Conservation (phyloP, 2,888 invertebrate species). For the Steinernema carpocapsae region DNA sequence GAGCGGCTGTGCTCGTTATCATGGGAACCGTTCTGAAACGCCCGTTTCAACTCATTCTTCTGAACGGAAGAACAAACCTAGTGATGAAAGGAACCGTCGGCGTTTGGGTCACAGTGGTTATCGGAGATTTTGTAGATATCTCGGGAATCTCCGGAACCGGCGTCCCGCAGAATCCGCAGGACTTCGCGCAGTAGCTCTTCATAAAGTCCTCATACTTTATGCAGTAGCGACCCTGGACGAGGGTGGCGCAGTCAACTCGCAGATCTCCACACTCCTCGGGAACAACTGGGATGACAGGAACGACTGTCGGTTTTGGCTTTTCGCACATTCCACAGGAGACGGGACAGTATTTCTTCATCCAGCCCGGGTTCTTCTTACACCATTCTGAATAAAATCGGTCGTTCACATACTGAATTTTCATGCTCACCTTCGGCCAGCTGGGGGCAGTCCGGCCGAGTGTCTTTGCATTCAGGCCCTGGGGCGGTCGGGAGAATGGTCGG, state of each 20-base stretch:
- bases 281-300: constrained; percentile 1
- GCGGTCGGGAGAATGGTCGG: constrained; percentile 11
- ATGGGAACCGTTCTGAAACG: constrained; percentile 19
- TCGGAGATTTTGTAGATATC: background rate
- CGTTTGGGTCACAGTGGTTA: constrained; percentile 19
- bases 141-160: background rate
- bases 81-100: constrained; percentile 29
- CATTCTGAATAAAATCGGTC: constrained; percentile 51
- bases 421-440: constrained; percentile 58
- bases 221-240: constrained; percentile 56
- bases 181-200: constrained; percentile 61
- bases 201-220: constrained; percentile 59
- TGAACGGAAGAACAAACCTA: background rate
- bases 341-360: constrained; percentile 66
- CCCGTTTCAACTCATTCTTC: background rate
- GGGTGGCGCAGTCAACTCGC: constrained; percentile 60
- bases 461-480: constrained; percentile 52
- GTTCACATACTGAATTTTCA: background rate
- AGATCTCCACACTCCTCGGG: constrained; percentile 63
- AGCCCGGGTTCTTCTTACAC: constrained; percentile 65
- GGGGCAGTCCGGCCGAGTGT: constrained; percentile 64
- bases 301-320: background rate
- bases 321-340: constrained; percentile 59
- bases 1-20: constrained; percentile 12
- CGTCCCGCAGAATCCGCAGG: constrained; percentile 64